A percentile compares a stretch with the other conserved stretches of the same genome.
phyloP scores from a whole-genome alignment of 2,113 vertebrate species.

The Psephotus haematonotus region DNA sequence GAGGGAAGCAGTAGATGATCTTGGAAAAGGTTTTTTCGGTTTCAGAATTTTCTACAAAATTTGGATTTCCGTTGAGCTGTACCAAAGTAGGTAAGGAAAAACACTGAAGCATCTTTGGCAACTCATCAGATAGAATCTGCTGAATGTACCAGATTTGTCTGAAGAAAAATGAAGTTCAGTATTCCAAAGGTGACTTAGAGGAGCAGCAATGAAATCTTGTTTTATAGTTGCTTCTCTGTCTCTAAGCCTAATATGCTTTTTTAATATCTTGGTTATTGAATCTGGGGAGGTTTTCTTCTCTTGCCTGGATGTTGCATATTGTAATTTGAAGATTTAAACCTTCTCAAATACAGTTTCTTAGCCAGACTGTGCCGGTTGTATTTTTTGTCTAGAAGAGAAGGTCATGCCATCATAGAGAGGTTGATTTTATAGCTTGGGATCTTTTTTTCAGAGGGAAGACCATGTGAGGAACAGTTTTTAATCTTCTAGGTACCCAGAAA shows the following conservation, averaged over 20 bases:
- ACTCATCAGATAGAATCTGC: not conserved
- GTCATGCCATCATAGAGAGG: not conserved
- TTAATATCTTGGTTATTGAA: conserved; percentile 11
- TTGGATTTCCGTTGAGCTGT: not conserved
- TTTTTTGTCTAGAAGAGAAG: not conserved
- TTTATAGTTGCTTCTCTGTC: not conserved
- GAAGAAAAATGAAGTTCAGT: conserved; percentile 2
- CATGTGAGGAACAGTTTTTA: not conserved
- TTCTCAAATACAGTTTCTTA: not conserved
- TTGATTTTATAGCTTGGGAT: not conserved
- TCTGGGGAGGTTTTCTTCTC: not conserved
- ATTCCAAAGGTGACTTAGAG: not conserved
- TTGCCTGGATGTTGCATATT: not conserved
- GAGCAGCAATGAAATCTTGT: not conserved
- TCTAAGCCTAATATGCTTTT: not conserved
- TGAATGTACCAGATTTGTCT: not conserved
- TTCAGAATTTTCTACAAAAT: not conserved
- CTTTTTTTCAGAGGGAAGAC: not conserved
- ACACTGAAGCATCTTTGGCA: not conserved
- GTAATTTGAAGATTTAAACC: conserved; percentile 28
- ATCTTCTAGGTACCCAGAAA: not conserved
- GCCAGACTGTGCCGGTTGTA: not conserved
- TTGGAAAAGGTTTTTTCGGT: not conserved
- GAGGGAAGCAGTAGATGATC: not conserved
- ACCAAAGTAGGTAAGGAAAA: not conserved